These are phyloP conservation scores for Rallus limicola DNA, from an alignment of 2,113 vertebrate genomes.

Conservation along the genomic window DNA sequence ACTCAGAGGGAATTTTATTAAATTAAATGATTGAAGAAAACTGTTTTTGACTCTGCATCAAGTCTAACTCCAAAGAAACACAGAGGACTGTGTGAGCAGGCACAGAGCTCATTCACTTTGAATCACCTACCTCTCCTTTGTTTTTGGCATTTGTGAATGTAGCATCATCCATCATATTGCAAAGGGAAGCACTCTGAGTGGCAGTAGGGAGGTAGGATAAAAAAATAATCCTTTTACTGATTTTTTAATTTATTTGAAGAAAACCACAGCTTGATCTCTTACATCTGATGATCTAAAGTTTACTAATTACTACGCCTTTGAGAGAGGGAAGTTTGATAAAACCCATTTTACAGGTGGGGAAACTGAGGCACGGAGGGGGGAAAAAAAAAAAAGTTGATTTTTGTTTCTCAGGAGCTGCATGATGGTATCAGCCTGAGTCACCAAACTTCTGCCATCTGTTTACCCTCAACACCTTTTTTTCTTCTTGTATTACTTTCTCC, in stretches of 20 bases:
- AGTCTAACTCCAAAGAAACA: neutral
- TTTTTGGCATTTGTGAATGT: neutral
- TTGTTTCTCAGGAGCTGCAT: neutral
- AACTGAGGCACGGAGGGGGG: neutral
- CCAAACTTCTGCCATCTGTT: neutral
- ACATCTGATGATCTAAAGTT: neutral
- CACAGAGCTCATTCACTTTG: neutral
- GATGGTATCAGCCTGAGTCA: neutral
- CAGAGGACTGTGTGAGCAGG: fast-evolving
- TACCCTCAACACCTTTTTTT: neutral
- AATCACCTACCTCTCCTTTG: neutral
- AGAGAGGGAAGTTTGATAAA: neutral
- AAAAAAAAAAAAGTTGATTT: fast-evolving
- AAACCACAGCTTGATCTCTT: fast-evolving
- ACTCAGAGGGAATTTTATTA: neutral
- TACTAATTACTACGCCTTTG: neutral
- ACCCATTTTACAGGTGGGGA: neutral
- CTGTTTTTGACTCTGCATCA: neutral
- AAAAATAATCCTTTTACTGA: neutral
- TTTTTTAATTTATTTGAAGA: neutral
- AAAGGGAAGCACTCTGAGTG: neutral
- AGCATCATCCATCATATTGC: neutral
- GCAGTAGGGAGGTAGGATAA: neutral
- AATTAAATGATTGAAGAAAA: neutral
- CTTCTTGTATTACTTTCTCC: neutral